Percentiles rank a stretch among this genome's conserved stretches.
phyloP scores from a whole-genome alignment of 2,113 vertebrate species.

The Herpetotheres cachinnans region DNA sequence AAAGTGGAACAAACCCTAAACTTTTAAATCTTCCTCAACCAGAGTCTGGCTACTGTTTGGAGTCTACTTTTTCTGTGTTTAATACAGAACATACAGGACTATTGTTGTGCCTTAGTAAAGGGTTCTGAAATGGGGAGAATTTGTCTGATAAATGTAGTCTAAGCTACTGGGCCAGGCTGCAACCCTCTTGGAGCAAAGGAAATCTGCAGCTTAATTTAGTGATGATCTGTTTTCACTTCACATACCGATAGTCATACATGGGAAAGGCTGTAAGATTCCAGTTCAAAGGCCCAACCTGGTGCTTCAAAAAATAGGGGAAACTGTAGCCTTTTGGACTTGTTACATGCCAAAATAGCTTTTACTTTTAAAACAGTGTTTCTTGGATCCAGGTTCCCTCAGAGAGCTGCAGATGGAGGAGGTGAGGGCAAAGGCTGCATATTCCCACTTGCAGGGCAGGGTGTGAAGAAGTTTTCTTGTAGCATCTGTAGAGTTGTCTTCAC shows the following conservation, averaged over 20 bases:
- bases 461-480: neutral
- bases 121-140: neutral
- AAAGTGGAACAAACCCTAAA: neutral
- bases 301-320: neutral
- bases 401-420: neutral
- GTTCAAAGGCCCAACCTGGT: neutral
- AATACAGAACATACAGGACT: neutral
- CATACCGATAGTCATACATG: neutral
- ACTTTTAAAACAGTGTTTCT: neutral
- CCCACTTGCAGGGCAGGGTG: neutral
- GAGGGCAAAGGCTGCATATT: neutral
- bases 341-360: neutral
- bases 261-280: neutral
- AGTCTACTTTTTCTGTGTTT: neutral
- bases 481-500: neutral
- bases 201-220: neutral
- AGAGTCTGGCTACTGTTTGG: neutral
- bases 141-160: neutral
- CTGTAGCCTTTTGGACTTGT: neutral
- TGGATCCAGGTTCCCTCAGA: neutral
- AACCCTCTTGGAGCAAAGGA: neutral
- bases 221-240: neutral
- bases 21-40: neutral
- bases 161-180: neutral
- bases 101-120: neutral